Evolutionary conservation across 2,888 invertebrate species (phyloP).

Genomic region (Glaucopsyche alexis): DNA sequence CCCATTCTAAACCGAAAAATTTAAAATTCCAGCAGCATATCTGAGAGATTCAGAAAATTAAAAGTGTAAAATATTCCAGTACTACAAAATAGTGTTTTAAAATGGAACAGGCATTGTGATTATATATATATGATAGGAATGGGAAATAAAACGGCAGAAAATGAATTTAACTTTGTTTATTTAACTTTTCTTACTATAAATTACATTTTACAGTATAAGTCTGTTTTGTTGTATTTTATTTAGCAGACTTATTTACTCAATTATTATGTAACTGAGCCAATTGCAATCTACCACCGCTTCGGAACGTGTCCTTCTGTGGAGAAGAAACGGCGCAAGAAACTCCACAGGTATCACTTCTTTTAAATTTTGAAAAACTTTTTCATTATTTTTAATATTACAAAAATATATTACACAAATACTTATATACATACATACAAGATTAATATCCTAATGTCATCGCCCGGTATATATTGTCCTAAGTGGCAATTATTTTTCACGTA

Average conservation of each 20-base stretch:
- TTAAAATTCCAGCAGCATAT: too few species aligned
- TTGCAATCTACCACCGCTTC: slow-evolving; percentile 56
- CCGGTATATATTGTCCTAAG: slow-evolving; percentile 34
- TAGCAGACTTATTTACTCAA: slow-evolving; percentile 19
- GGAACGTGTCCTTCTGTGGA: slow-evolving; percentile 61
- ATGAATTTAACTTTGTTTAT: slow-evolving; percentile 41
- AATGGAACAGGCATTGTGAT: neutral
- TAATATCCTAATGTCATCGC: slow-evolving; percentile 41
- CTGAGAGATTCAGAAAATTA: too few species aligned
- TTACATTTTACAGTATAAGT: neutral
- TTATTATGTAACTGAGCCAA: neutral
- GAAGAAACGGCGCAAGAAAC: slow-evolving; percentile 75
- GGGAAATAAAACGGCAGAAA: slow-evolving; percentile 53
- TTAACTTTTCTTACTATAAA: slow-evolving; percentile 30
- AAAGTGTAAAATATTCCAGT: too few species aligned
- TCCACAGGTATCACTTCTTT: slow-evolving; percentile 50
- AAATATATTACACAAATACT: slow-evolving; percentile 23
- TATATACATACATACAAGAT: slow-evolving; percentile 27
- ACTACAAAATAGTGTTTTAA: neutral
- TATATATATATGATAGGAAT: neutral
- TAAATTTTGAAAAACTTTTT: slow-evolving; percentile 34
- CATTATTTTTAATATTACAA: neutral
- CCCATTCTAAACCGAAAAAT: too few species aligned
- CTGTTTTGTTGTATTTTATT: slow-evolving; percentile 31
- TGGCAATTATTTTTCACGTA: neutral